These are phyloP conservation scores for Anadara kagoshimensis DNA, from an alignment of 1,140 invertebrate genomes.

Conservation along the genomic window DNA sequence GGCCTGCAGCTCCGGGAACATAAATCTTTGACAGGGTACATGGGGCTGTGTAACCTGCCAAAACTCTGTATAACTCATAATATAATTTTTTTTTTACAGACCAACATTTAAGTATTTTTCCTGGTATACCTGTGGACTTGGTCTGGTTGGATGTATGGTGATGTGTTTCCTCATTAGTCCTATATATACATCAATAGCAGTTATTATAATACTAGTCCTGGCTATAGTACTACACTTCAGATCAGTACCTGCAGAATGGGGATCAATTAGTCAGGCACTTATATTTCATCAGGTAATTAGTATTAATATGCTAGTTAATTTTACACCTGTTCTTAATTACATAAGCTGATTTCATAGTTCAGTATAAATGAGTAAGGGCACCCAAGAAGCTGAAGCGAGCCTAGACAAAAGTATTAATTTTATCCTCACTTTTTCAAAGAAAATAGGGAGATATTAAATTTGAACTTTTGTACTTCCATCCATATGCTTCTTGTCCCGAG, in stretches of 20 bases:
- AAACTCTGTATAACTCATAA: too few relatives aligned
- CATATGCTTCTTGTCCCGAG: too few relatives aligned
- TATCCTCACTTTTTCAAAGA: too few relatives aligned
- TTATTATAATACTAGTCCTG: conserved; percentile 89
- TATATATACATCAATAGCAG: conserved; percentile 90
- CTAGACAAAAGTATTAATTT: too few relatives aligned
- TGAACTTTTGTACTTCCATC: too few relatives aligned
- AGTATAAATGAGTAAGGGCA: too few relatives aligned
- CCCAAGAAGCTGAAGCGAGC: too few relatives aligned
- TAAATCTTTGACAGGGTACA: too few relatives aligned
- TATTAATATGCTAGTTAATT: conserved; percentile 1
- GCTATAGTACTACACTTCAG: conserved; percentile 93
- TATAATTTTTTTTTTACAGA: conserved; percentile 75
- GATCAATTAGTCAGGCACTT: conserved; percentile 97
- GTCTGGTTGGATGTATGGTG: conserved; percentile 88
- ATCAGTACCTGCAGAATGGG: conserved; percentile 93
- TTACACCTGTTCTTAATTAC: too few relatives aligned
- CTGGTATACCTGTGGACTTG: conserved; percentile 92
- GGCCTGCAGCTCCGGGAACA: too few relatives aligned
- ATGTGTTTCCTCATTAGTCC: conserved; percentile 98
- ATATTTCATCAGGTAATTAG: conserved; percentile 95
- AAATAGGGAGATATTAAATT: too few relatives aligned
- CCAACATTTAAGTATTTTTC: conserved; percentile 98
- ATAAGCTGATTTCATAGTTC: background rate
- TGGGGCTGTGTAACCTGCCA: too few relatives aligned